phyloP scores from a whole-genome alignment of 2,113 vertebrate genomes.

The Dissostichus mawsoni region DNA sequence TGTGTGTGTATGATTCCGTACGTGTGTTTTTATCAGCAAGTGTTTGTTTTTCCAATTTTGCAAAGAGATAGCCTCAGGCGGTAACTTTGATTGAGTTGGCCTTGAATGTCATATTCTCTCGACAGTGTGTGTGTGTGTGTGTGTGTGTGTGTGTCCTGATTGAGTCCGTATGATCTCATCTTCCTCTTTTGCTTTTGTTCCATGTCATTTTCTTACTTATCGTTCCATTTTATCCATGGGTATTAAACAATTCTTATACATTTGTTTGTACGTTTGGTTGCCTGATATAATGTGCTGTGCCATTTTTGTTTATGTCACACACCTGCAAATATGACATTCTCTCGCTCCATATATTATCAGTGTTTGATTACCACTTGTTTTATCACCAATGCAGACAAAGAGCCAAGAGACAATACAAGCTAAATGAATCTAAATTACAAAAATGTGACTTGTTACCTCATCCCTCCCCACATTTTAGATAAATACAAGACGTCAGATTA shows the following conservation, averaged over 20 bases:
- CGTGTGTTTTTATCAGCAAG: background rate
- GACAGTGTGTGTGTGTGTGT: constrained; percentile 1
- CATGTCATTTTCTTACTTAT: constrained; percentile 6
- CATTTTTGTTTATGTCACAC: background rate
- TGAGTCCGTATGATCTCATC: constrained; percentile 26
- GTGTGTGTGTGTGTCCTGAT: constrained; percentile 5
- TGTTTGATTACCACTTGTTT: constrained; percentile 30
- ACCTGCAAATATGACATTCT: background rate
- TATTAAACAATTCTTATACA: background rate
- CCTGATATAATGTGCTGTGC: background rate
- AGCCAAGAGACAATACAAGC: background rate
- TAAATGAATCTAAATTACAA: background rate
- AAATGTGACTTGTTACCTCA: background rate
- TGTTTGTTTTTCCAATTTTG: constrained; percentile 16
- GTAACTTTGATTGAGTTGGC: constrained; percentile 47
- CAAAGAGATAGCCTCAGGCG: constrained; percentile 3
- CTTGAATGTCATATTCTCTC: constrained; percentile 28
- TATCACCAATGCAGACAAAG: background rate
- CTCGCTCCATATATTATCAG: constrained; percentile 27
- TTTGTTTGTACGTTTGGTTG: background rate
- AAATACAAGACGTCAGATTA: background rate
- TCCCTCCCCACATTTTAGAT: background rate
- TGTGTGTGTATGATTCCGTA: background rate
- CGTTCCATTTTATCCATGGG: background rate
- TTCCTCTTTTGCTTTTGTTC: background rate